Evolutionary conservation across 64 coral and sea anemone genomes (phyloP).

Genomic region (Porites lutea): DNA sequence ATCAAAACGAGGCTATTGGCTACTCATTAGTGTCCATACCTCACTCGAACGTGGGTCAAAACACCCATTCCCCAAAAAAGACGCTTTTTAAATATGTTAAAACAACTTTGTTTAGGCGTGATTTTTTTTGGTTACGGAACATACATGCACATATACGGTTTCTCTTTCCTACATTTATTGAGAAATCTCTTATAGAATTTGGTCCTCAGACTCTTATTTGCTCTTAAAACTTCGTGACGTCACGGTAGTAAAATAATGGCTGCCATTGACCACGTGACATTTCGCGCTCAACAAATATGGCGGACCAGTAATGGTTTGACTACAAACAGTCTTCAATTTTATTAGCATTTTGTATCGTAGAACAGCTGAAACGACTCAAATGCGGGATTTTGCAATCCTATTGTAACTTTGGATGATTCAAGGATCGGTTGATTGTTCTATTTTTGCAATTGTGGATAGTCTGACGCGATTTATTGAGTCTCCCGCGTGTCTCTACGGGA

Average conservation of each 20-base stretch:
- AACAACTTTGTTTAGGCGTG: background rate
- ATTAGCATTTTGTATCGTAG: background rate
- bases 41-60: background rate
- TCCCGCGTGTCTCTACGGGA: slow-evolving; percentile 48
- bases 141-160: too few relatives aligned
- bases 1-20: slow-evolving; percentile 63
- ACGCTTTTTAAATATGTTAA: too few relatives aligned
- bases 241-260: slow-evolving; percentile 18
- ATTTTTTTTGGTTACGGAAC: background rate
- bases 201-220: background rate
- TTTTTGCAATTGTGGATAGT: slow-evolving; percentile 11
- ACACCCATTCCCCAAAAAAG: too few relatives aligned
- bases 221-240: slow-evolving; percentile 7
- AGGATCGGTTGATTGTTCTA: slow-evolving; percentile 6
- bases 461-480: slow-evolving; percentile 34
- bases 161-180: background rate
- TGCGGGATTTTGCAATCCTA: background rate
- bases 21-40: slow-evolving; percentile 8
- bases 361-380: background rate
- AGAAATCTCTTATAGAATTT: too few relatives aligned
- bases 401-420: background rate
- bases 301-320: slow-evolving; percentile 60
- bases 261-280: slow-evolving; percentile 77
- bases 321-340: slow-evolving; percentile 26
- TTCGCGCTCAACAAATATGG: slow-evolving; percentile 85